Evolutionary conservation across 92 coral and sea anemone genomes (phyloP), one percentile per base, ranked within the genome.

Genomic region (Parazoanthus swiftii): DNA sequence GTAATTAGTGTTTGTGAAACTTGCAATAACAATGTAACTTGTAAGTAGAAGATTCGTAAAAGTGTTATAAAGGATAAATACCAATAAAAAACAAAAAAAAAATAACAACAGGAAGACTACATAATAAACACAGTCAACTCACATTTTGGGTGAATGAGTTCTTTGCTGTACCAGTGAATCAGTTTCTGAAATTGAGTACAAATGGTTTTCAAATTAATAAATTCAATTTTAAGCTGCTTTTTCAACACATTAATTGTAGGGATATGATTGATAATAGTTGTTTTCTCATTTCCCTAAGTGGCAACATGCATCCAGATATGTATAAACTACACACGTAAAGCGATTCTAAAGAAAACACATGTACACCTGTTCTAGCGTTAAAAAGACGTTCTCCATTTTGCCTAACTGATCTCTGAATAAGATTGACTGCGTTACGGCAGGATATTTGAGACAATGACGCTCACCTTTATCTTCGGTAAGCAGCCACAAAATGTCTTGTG

Each of bases 401-500:
- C 8, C 59, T 35, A 77, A 44, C 16, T 77, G 16, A 77, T n/a
- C 78, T 74, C 39, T 35, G 3, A 29, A 29, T 29, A 29, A 29
- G 21, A 8, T 18, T 18, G 25, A 13, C 26, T 14, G 23, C 33
- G 46, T 18, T n/a, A 9, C 33, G 33, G 15, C 25, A 18, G 25
- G 23, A 4, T 33, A 35, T 51, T 4, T 29, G 16, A 11, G 7
- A 54, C 70, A 58, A 33, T 25, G 4, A 15, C 4, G 46, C 77
- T 73, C 68, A 73, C 87, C 26, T 72, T 46, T 84, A 39, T 73
- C 77, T 66, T 48, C 48, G 29, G 66, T 70, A 48, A 84, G 68
- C 8, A 44, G 29, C 87, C 87, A 84, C 25, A 84, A 54, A 71
- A 51, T 35, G 33, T 84, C 87, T 70, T 84, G 87, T 3, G 87